Evolutionary conservation across 2,113 vertebrate species (phyloP).

Genomic region (Gambusia holbrooki): DNA sequence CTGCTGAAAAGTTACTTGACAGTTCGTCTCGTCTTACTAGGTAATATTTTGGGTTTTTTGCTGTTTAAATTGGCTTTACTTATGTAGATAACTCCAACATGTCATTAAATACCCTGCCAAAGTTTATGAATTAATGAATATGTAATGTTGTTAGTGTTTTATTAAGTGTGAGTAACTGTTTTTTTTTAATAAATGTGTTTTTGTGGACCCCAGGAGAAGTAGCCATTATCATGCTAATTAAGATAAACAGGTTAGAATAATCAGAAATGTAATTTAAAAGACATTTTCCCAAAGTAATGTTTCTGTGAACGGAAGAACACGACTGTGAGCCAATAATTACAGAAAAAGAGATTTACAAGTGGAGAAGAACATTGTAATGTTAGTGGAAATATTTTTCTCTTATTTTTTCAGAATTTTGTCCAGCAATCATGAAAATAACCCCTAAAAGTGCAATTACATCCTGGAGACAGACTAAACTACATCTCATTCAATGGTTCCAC

Average conservation of each 20-base stretch:
- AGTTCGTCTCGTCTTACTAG: too few relatives aligned
- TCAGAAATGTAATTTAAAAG: neutral
- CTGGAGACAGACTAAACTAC: neutral
- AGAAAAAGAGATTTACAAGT: neutral
- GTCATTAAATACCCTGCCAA: neutral
- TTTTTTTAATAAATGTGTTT: too few relatives aligned
- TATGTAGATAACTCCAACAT: neutral
- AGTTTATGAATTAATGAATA: too few relatives aligned
- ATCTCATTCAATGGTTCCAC: neutral
- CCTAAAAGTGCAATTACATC: neutral
- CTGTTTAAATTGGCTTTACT: too few relatives aligned
- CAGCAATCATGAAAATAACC: conserved; percentile 14
- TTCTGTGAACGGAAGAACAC: neutral
- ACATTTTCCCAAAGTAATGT: neutral
- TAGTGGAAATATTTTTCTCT: neutral
- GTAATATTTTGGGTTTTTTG: too few relatives aligned
- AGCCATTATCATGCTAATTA: too few relatives aligned
- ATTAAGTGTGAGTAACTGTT: too few relatives aligned
- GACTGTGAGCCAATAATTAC: neutral
- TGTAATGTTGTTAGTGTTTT: too few relatives aligned
- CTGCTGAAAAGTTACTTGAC: too few relatives aligned
- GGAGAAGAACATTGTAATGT: neutral
- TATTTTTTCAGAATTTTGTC: conserved; percentile 9
- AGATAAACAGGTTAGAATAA: neutral
- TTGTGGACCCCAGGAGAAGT: too few relatives aligned